Evolutionary conservation across 2,888 invertebrate species (phyloP).

Genomic region (Panopea generosa): DNA sequence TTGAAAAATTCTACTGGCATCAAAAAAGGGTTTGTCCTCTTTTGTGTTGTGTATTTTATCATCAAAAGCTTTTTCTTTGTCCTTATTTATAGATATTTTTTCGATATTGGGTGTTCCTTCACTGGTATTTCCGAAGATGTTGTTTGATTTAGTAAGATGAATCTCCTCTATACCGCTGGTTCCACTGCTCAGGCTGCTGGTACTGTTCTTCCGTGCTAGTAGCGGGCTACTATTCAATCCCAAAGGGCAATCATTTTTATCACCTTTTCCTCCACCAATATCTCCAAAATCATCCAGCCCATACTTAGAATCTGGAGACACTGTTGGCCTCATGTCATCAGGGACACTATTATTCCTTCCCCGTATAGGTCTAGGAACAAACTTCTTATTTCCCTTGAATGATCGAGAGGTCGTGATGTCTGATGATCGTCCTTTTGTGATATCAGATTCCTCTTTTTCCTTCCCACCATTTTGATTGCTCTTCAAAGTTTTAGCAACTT

Average conservation of each 20-base stretch:
- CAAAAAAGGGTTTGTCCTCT: conserved; percentile 75
- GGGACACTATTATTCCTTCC: conserved; percentile 50
- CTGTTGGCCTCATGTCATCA: conserved; percentile 67
- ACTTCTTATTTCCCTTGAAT: conserved; percentile 57
- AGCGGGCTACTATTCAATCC: conserved; percentile 67
- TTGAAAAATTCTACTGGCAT: conserved; percentile 79
- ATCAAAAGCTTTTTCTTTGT: conserved; percentile 51
- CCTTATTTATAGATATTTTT: conserved; percentile 40
- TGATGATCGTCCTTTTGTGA: conserved; percentile 20
- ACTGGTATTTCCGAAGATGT: conserved; percentile 36
- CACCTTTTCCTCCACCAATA: conserved; percentile 52
- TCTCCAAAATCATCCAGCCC: conserved; percentile 82
- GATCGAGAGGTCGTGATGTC: conserved; percentile 34
- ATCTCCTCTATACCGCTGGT: conserved; percentile 78
- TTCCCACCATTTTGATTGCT: conserved; percentile 53
- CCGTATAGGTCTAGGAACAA: conserved; percentile 44
- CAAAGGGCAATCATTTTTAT: conserved; percentile 59
- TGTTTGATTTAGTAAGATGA: conserved; percentile 57
- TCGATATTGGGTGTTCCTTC: conserved; percentile 42
- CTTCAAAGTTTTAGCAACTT: conserved; percentile 77
- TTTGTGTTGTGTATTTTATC: conserved; percentile 31
- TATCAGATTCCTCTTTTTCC: conserved; percentile 38
- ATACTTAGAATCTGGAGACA: conserved; percentile 79
- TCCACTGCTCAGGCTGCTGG: conserved; percentile 75
- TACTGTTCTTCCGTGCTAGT: conserved; percentile 70